Base-by-base conservation (phyloP, 1,140 invertebrate genomes). In the Latrodectus geometricus region DNA sequence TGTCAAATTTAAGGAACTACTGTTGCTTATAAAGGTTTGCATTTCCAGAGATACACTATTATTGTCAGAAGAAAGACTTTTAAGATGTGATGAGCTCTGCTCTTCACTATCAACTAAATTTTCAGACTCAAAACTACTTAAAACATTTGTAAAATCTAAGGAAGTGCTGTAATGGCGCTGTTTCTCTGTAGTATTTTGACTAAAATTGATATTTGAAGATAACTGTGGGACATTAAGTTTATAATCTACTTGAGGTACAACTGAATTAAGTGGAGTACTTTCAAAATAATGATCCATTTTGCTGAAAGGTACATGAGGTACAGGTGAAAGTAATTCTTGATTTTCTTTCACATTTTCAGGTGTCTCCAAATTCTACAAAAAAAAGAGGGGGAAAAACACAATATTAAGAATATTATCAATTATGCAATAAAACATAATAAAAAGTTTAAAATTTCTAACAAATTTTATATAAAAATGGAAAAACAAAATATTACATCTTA, bases 251-350 rank as follows among this genome's bases (percentile, higher is more conserved):
- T 61, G 12, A 65, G 78, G 66, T 54, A 12, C 15, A 68, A 15
- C n/a, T 20, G 83, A 86, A 49, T 72, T 86, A 4, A 86, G 21
- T 12, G 83, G 83, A 9, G 83, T 86, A 15, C 83, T 86, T 50
- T 78, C 83, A 49, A 77, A 78, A 56, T 70, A 86, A 61, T 78
- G 61, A 78, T 69, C 83, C 52, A 56, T 78, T 70, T 77, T 86
- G 23, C 49, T 86, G 23, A 86, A 86, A 48, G 83, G 83, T 50
- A 61, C 74, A 77, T 78, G 83, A 56, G 52, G 50, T 5, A 86
- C 83, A 20, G 83, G 83, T 11, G 83, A 86, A 86, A 86, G n/a
- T 20, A 74, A 20, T 4, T 23, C 61, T 14, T 15, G 4, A 35
- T 54, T 21, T 35, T 86, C 73, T 50, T 54, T 77, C 48, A 61